These are phyloP conservation scores for Odontamblyopus lacepedii DNA, from an alignment of 2,797 vertebrate species.

Conservation along the genomic window DNA sequence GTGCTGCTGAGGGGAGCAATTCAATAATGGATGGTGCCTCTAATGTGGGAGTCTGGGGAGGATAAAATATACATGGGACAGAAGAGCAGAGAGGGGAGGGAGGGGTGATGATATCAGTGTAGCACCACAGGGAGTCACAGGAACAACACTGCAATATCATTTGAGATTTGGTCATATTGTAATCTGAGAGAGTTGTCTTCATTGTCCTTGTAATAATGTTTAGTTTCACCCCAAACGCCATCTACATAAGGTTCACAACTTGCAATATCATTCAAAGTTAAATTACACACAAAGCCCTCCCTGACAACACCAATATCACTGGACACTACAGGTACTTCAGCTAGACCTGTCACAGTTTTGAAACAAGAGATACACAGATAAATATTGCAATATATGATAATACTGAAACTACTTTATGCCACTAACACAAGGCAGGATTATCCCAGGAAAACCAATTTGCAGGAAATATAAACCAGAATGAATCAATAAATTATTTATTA, in stretches of 20 bases:
- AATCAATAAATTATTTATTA: too few species aligned
- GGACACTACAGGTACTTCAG: background rate
- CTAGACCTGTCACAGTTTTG: too few species aligned
- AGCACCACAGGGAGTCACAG: constrained; percentile 53
- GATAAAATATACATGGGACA: constrained; percentile 77
- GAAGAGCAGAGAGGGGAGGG: constrained; percentile 29
- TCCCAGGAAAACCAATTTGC: too few species aligned
- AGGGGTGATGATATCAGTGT: constrained; percentile 52
- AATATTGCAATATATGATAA: too few species aligned
- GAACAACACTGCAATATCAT: constrained; percentile 47
- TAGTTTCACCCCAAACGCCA: background rate
- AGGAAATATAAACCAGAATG: too few species aligned
- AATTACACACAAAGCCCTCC: background rate
- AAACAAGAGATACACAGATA: too few species aligned
- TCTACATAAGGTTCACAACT: too few species aligned
- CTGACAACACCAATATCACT: background rate
- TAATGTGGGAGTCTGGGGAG: constrained; percentile 71
- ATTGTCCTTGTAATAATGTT: constrained; percentile 21
- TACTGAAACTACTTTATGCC: too few species aligned
- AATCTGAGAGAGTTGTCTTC: background rate
- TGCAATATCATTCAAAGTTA: background rate
- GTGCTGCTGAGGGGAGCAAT: constrained; percentile 69
- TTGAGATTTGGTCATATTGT: constrained; percentile 17
- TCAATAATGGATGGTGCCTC: constrained; percentile 77
- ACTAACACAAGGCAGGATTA: too few species aligned